Evolutionary conservation across 2,797 vertebrate genomes (phyloP).

Genomic region (Etheostoma perlongum): DNA sequence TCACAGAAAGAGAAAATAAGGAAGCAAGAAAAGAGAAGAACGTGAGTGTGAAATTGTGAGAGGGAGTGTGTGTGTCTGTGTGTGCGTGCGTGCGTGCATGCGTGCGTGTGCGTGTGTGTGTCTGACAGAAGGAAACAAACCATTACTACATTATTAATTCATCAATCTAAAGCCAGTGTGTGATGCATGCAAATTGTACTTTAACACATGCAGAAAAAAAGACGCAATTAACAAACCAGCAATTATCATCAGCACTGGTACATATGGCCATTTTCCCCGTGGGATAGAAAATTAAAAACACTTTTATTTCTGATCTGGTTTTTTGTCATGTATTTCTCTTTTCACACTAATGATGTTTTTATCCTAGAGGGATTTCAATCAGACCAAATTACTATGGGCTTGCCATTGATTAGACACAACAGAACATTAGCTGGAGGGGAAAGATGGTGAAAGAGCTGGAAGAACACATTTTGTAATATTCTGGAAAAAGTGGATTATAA

Average conservation of each 20-base stretch:
- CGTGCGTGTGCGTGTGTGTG: background rate
- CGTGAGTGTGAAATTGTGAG: constrained; percentile 1
- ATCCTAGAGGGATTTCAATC: constrained; percentile 80
- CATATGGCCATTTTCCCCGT: constrained; percentile 54
- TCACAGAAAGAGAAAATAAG: constrained; percentile 28
- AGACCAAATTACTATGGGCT: constrained; percentile 72
- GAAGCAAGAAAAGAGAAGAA: constrained; percentile 29
- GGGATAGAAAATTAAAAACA: constrained; percentile 68
- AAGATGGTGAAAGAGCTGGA: constrained; percentile 51
- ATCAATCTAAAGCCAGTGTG: constrained; percentile 63
- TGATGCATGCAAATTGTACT: constrained; percentile 62
- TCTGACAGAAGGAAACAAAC: constrained; percentile 50
- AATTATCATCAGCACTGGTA: constrained; percentile 70
- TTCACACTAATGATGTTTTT: constrained; percentile 78
- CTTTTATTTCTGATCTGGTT: constrained; percentile 60
- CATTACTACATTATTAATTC: constrained; percentile 70
- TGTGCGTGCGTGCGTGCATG: background rate
- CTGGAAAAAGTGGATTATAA: constrained; percentile 62
- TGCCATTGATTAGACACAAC: constrained; percentile 78
- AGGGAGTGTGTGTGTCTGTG: background rate
- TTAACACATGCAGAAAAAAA: constrained; percentile 64
- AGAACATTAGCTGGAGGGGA: constrained; percentile 70
- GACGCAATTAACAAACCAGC: constrained; percentile 74
- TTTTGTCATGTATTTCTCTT: constrained; percentile 39
- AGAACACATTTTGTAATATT: constrained; percentile 63